Evolutionary conservation across 2,113 vertebrate species (phyloP), one percentile per base, ranked within the genome.

Genomic region (Maccullochella peelii): DNA sequence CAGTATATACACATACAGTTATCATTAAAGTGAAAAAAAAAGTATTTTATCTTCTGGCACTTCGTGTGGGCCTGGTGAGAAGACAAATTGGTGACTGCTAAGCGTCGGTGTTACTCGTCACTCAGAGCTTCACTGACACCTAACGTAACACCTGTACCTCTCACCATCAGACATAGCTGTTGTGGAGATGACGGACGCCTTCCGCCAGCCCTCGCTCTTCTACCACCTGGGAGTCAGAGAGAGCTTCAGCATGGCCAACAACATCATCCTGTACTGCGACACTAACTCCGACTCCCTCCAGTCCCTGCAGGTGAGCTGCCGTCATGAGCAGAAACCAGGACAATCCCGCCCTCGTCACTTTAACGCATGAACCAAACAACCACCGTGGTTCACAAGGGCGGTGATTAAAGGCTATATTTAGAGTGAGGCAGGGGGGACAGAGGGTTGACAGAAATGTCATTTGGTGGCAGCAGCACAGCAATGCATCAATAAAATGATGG

Each of bases 181-280:
- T 15, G 98, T 99, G 90, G 98, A 99, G 94, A 99, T 99, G 98
- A 99, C 96, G 0, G 98, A 99, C 0, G 98, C 98, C 16, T 99
- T 99, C 91, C 97, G 98, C n/a, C 98, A 99, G 69, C 98, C 97
- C 0, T 99, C 98, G 1, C 95, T 99, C 54, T 99, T 99, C 90
- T 99, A 99, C 94, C 98, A 99, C 86, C 96, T 99, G 38, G 98
- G 98, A 40, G 98, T 99, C 86, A 89, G 98, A 86, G 98, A 99
- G 89, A 99, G 98, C 92, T 99, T 99, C 97, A 98, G 98, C 93
- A 98, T 99, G 97, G 98, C 97, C 86, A 99, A 99, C 95, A 99
- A 99, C 94, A 98, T 99, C 90, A 97, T 99, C 91, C 97, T 99
- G 78, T 99, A 99, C 95, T 98, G 98, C 79, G 98, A 99, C 80